phyloP scores from a whole-genome alignment of 1,140 invertebrate species.

The Drosophila sucinea region DNA sequence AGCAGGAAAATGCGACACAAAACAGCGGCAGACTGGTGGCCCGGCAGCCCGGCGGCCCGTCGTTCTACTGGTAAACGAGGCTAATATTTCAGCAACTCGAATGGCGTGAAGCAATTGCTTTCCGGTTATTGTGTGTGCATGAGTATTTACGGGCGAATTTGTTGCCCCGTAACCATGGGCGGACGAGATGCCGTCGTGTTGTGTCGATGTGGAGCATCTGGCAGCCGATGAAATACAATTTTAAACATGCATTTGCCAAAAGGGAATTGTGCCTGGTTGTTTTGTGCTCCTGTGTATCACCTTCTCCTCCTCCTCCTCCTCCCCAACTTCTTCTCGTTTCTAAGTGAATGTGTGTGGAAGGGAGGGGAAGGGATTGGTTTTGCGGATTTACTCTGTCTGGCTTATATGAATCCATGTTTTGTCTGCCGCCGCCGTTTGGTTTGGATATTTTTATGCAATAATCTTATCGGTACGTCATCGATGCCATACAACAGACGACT shows the following conservation, averaged over 20 bases:
- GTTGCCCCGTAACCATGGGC: constrained; percentile 32
- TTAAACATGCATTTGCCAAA: constrained; percentile 51
- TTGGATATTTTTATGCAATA: constrained; percentile 48
- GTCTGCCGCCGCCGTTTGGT: constrained; percentile 18
- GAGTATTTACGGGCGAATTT: constrained; percentile 60
- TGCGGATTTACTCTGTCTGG: constrained; percentile 11
- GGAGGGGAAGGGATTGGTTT: background rate
- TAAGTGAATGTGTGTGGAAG: background rate
- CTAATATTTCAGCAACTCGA: constrained; percentile 74
- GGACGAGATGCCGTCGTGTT: constrained; percentile 9
- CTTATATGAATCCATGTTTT: constrained; percentile 39
- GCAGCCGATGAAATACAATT: constrained; percentile 66
- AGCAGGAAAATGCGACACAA: constrained; percentile 9
- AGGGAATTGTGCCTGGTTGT: constrained; percentile 30
- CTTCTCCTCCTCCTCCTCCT: background rate
- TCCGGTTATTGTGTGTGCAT: constrained; percentile 53
- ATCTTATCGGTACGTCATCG: constrained; percentile 47
- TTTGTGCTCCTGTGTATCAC: constrained; percentile 3
- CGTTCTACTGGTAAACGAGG: constrained; percentile 54
- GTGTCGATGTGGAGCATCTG: constrained; percentile 45
- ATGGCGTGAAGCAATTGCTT: constrained; percentile 73
- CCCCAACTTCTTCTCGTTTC: background rate
- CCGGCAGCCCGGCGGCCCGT: constrained; percentile 12
- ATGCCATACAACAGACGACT: background rate
- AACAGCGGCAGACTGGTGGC: constrained; percentile 6